Base-by-base conservation (phyloP, 2,888 invertebrate genomes). In the Pycnomerus fuliginosus region DNA sequence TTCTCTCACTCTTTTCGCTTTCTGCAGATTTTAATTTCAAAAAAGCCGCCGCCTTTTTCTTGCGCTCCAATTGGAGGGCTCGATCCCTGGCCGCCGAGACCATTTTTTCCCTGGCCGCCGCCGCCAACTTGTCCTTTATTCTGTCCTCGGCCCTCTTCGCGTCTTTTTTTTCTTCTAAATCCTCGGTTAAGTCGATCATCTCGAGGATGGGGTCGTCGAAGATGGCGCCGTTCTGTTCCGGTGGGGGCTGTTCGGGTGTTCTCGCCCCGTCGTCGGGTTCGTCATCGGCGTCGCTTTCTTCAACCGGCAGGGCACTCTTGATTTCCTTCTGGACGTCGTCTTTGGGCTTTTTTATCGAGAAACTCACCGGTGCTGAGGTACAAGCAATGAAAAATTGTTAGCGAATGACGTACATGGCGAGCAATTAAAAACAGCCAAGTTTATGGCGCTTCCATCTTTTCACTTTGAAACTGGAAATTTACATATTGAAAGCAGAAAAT, bases 341-440 rank as follows among this genome's bases (percentile, higher is more conserved):
- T 65, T 89, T 90, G 0, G 83, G 75, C 65, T 90, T 90, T 62
- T 86, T 87, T 25, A 91, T 90, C 0, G 90, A 91, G 68, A 91
- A 92, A 44, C 88, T 86, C 1, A 92, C 89, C 0, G 89, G 84
- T 5, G 79, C 85, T 84, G 69, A 11, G 55, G 46, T 37, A n/a
- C n/a, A n/a, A n/a, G n/a, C n/a, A n/a, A n/a, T n/a, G n/a, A n/a
- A n/a, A n/a, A n/a, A n/a, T n/a, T n/a, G n/a, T n/a, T n/a, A n/a
- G n/a, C n/a, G n/a, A n/a, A n/a, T n/a, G n/a, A n/a, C n/a, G n/a
- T n/a, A n/a, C n/a, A n/a, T n/a, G n/a, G n/a, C n/a, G n/a, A n/a
- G n/a, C n/a, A n/a, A n/a, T n/a, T n/a, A n/a, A n/a, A n/a, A n/a
- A n/a, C n/a, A n/a, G n/a, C n/a, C n/a, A n/a, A n/a, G n/a, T n/a